These are phyloP conservation scores for Pseudois nayaur DNA, from an alignment of 2,113 vertebrate species.

Conservation along the genomic window DNA sequence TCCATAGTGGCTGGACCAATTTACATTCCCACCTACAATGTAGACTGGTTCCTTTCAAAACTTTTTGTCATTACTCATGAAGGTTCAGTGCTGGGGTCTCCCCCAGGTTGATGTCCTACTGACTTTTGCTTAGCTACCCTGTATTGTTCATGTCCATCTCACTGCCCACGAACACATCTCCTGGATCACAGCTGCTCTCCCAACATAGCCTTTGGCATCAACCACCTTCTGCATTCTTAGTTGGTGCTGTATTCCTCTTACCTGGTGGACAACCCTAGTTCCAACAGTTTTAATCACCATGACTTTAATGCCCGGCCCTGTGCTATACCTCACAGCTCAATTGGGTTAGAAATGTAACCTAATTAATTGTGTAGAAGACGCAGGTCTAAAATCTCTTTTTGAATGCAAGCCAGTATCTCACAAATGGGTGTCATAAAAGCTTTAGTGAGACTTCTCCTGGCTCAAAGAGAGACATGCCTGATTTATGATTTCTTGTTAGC, in stretches of 20 bases:
- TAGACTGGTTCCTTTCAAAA: not conserved
- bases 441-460: not conserved
- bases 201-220: not conserved
- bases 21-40: not conserved
- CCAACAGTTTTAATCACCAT: not conserved
- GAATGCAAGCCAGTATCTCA: not conserved
- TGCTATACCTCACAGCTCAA: not conserved
- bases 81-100: not conserved
- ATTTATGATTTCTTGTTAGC: constrained; percentile 59
- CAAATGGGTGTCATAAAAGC: not conserved
- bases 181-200: not conserved
- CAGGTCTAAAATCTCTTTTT: constrained; percentile 12
- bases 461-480: constrained; percentile 19
- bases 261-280: not conserved
- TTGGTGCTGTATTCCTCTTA: not conserved
- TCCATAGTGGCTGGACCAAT: not conserved
- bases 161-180: not conserved
- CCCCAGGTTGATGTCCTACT: not conserved
- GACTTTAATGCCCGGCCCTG: not conserved
- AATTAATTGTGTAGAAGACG: not conserved
- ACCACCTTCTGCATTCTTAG: not conserved
- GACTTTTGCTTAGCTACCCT: not conserved
- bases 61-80: not conserved
- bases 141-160: not conserved
- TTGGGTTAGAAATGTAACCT: not conserved